Base-by-base conservation (phyloP, 2,888 invertebrate species). In the Coecobrya sp. region DNA sequence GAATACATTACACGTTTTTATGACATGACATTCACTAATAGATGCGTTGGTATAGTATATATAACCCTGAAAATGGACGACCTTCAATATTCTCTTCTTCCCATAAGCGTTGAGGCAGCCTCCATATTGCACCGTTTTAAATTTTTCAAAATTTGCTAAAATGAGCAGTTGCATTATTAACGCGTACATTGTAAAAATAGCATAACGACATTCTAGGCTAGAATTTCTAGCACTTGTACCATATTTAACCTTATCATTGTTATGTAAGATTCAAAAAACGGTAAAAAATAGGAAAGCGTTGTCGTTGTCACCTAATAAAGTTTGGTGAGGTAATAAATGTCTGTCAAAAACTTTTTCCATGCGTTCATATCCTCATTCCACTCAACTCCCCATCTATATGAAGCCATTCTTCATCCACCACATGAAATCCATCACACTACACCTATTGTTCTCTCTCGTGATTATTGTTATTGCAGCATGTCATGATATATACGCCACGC, bases 291-390 rank as follows among this genome's bases (percentile, higher is more conserved):
- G 19, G 2, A 19, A 59, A 19, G 5, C 59, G 55, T 55, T 2
- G 55, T 19, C n/a, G 55, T 85, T 65, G 85, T 52, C 85, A 65
- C 68, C 45, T 85, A 85, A 85, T 85, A 85, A 85, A 85, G 42
- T 85, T 85, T 85, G 11, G n/a, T 81, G 65, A 36, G 11, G 68
- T 49, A 65, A 85, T 85, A 79, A 76, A 65, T 65, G 65, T 85
- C 65, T 68, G 85, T 85, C 85, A 85, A 85, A 62, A 85, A 82
- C 30, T 49, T 52, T 82, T 85, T 22, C 22, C 13, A 65, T 45
- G 25, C 85, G 16, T n/a, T 85, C 85, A 68, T 65, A 79, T 16
- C 11, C 49, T 0, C 42, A 30, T 16, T 62, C 19, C 8, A 62
- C 10, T 0, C 36, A 30, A 81, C 19, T 22, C 30, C n/a, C 16